Base-by-base conservation (phyloP, 2,797 vertebrate species). In the Chrosomus eos region DNA sequence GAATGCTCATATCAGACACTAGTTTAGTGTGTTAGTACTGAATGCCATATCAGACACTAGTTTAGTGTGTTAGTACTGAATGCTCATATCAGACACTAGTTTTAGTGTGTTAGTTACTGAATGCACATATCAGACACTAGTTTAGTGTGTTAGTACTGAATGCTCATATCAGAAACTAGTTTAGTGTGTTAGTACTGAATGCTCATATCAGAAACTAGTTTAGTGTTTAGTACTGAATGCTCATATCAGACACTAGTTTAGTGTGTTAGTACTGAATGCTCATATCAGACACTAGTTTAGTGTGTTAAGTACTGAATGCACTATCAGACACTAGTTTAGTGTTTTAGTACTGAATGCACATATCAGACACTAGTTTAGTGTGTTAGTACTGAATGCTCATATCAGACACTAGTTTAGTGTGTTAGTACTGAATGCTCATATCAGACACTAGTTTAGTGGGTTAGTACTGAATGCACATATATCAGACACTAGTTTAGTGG, bases 201-300 rank as follows among this genome's bases (percentile, higher is more conserved):
- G 2, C 53, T 1, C 60, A 6, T 62, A 4, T 1, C 1, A 0
- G 14, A 2, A 1, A 4, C 6, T n/a, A 14, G 67, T 70, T 40
- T 38, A 40, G 5, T 33, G 31, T 4, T 68, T 68, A 0, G 9
- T 38, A 11, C 33, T 23, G 31, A 11, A 68, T 1, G 3, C 18
- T 1, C 14, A 4, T 23, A 1, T 1, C 1, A 0, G 11, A 2
- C 58, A 2, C 19, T 26, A 8, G 23, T 71, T 16, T 4, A n/a
- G 4, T 14, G 38, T 11, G 13, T 8, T 62, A 0, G 23, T 60
- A 26, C 58, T 60, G 3, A 60, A n/a, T 1, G 5, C 13, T 2
- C 55, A n/a, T 48, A 2, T 4, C 23, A 3, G 55, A 18, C 14
- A 3, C 62, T 11, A 19, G 62, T 66, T n/a, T 33, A 66, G 28